These are phyloP conservation scores for Frankliniella intonsa DNA, from an alignment of 2,888 invertebrate genomes.

Conservation along the genomic window DNA sequence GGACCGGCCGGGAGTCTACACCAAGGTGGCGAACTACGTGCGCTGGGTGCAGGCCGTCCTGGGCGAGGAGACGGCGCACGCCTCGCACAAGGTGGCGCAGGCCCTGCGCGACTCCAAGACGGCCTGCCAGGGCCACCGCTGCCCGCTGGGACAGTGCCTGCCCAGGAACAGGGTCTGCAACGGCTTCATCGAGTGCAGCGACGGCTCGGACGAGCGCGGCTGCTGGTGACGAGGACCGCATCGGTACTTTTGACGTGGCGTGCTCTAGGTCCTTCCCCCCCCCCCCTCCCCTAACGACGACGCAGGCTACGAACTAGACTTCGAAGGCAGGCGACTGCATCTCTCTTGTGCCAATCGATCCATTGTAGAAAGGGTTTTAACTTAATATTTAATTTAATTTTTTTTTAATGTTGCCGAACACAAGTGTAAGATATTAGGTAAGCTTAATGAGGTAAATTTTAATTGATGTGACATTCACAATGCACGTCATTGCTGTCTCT, in stretches of 20 bases:
- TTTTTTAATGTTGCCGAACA: no score
- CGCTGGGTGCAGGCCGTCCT: constrained; percentile 64
- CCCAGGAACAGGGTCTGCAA: constrained; percentile 68
- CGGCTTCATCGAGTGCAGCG: constrained; percentile 71
- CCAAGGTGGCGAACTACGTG: constrained; percentile 70
- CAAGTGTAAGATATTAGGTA: no score
- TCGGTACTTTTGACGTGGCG: no score
- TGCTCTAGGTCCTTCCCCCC: no score
- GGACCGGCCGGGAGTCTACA: constrained; percentile 74
- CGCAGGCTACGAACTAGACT: neutral
- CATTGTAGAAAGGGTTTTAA: neutral
- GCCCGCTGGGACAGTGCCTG: constrained; percentile 70
- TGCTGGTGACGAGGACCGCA: constrained; percentile 47
- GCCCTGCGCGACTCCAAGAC: constrained; percentile 34
- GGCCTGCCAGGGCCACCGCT: constrained; percentile 63
- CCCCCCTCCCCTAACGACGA: no score
- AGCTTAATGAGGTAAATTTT: no score
- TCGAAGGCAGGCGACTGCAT: neutral
- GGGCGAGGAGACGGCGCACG: constrained; percentile 34
- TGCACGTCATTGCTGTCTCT: no score
- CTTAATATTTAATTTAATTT: neutral
- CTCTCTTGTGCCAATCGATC: neutral
- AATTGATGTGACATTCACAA: no score
- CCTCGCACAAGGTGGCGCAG: neutral
- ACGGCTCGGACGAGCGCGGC: constrained; percentile 67